Conservation (phyloP, 1,140 invertebrate genomes). For the Drosophila eugracilis region DNA sequence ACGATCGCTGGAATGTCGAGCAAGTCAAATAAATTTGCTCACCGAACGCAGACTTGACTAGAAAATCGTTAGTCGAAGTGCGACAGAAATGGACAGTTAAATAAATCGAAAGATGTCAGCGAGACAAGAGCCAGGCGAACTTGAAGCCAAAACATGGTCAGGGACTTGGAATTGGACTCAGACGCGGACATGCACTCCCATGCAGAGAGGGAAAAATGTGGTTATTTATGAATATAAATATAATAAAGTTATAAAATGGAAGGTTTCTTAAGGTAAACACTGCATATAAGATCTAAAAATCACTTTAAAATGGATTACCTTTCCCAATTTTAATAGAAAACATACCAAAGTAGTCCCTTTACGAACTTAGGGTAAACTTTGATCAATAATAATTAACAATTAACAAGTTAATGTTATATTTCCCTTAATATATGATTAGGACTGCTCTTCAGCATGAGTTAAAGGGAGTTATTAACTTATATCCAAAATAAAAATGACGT, state of each 20-base stretch:
- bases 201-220: neutral
- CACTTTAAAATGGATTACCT: no score
- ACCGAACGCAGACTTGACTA: slow-evolving; percentile 64
- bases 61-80: slow-evolving; percentile 79
- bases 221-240: neutral
- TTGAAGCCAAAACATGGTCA: slow-evolving; percentile 17
- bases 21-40: slow-evolving; percentile 56
- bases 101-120: slow-evolving; percentile 78
- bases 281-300: no score
- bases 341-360: no score
- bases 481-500: no score
- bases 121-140: slow-evolving; percentile 22
- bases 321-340: no score
- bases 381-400: no score
- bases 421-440: no score
- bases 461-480: no score
- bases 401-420: no score
- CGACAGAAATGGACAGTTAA: slow-evolving; percentile 76
- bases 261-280: neutral
- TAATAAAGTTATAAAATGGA: neutral
- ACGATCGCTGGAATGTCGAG: slow-evolving; percentile 51
- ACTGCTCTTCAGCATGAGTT: no score
- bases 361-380: no score
- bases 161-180: slow-evolving; percentile 11
- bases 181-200: slow-evolving; percentile 40